These are phyloP conservation scores for Papilio glaucus DNA, from an alignment of 1,140 invertebrate genomes.

Conservation along the genomic window DNA sequence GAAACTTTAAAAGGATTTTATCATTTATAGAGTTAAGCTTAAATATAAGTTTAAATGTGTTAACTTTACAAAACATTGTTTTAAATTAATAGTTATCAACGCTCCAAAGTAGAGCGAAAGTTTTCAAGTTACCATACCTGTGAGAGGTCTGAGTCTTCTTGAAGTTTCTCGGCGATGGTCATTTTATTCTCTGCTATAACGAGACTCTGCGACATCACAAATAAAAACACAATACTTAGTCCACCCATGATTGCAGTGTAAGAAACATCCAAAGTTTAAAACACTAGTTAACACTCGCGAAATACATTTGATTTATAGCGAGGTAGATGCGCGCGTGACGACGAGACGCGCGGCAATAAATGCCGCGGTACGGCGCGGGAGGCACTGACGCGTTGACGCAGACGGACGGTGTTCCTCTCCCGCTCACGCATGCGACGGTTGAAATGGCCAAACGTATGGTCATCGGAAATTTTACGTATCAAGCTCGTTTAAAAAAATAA, in stretches of 20 bases:
- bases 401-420: conserved; percentile 56
- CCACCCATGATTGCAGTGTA: conserved; percentile 63
- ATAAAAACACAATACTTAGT: conserved; percentile 63
- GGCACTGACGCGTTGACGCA: conserved; percentile 61
- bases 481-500: conserved; percentile 51
- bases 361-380: conserved; percentile 61
- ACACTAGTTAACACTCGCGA: conserved; percentile 69
- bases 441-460: conserved; percentile 60
- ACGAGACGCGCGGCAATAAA: conserved; percentile 60
- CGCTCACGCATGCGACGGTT: conserved; percentile 56
- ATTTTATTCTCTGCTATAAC: conserved; percentile 65
- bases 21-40: neutral
- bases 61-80: conserved; percentile 24
- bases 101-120: conserved; percentile 51
- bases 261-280: conserved; percentile 54
- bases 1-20: neutral
- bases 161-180: conserved; percentile 72
- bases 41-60: neutral
- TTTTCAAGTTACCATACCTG: conserved; percentile 65
- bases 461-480: conserved; percentile 47
- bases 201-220: conserved; percentile 60
- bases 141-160: conserved; percentile 70
- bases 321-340: conserved; percentile 51
- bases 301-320: conserved; percentile 49
- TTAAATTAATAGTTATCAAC: conserved; percentile 31